Evolutionary conservation across 2,113 vertebrate genomes (phyloP), one percentile per base, ranked within the genome.

Genomic region (Eudyptes chrysolophus): DNA sequence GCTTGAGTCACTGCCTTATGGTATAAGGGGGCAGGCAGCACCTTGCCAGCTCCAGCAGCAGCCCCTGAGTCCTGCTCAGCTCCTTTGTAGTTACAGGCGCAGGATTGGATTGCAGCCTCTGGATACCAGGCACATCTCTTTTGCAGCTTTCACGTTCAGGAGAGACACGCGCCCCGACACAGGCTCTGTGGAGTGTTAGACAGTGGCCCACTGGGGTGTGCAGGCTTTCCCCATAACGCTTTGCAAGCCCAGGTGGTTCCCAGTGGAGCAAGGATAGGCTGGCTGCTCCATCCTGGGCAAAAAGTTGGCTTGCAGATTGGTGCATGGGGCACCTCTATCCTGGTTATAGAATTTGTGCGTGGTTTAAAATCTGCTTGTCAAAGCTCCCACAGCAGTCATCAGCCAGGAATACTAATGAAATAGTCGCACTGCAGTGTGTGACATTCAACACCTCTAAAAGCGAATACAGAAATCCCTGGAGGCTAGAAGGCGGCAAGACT

Each of bases 151-250:
- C 18, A 19, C 8, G 30, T 26, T 69, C 8, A 3, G 49, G 70
- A 48, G 40, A 27, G 4, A 26, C 7, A 7, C 0, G 1, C 0
- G 5, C 20, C 34, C 58, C 2, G 1, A 10, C 25, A 15, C 13
- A 16, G 48, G 36, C 49, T 51, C 65, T 54, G 42, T n/a, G 87
- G 16, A 68, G 38, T 32, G 4, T 38, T 25, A 46, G 38, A 8
- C 70, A 21, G 40, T 8, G 58, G 34, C 36, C 40, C 5, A 3
- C 40, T 58, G 6, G 4, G 81, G 26, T 2, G 1, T 17, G 40
- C 34, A 30, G 46, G 15, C 18, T 19, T 54, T 40, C 52, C 65
- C 14, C 2, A 5, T 29, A 22, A 10, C 1, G 0, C 68, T 49
- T 49, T 22, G 3, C 71, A 40, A 29, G 30, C 15, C 52, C 48